Conservation (phyloP, 2,888 invertebrate genomes). For the Lapara coniferarum region DNA sequence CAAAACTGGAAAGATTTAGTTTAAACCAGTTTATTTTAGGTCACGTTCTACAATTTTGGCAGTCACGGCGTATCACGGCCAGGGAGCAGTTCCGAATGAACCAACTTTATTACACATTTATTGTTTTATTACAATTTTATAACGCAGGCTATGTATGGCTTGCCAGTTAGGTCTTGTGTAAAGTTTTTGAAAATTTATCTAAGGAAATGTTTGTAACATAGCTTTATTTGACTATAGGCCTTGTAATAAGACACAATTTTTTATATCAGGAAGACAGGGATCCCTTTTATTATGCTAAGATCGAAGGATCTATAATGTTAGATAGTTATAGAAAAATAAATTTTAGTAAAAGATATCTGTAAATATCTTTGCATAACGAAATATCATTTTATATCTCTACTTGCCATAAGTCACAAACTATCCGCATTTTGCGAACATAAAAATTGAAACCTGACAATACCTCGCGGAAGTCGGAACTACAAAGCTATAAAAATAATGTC, state of each 20-base stretch:
- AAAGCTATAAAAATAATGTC: slow-evolving; percentile 19
- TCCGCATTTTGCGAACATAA: slow-evolving; percentile 7
- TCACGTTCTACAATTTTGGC: slow-evolving; percentile 18
- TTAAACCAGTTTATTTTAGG: slow-evolving; percentile 10
- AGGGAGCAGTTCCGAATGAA: neutral
- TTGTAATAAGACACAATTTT: no score
- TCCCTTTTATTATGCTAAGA: no score
- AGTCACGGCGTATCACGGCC: slow-evolving; percentile 7
- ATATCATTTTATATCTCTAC: neutral
- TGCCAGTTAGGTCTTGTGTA: no score
- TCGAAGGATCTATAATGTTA: no score
- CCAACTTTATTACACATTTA: slow-evolving; percentile 5
- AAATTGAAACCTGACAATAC: slow-evolving; percentile 16
- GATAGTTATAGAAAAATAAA: no score
- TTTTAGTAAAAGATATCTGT: no score
- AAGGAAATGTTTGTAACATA: no score
- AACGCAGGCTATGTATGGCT: neutral
- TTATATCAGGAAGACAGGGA: no score
- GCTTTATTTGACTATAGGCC: no score
- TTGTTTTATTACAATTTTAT: slow-evolving; percentile 10
- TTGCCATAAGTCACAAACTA: neutral
- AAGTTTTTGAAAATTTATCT: no score
- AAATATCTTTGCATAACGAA: neutral
- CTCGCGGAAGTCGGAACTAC: slow-evolving; percentile 13
- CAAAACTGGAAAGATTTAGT: neutral